Percentiles rank a stretch among this genome's conserved stretches.
Conservation (phyloP, 2,113 vertebrate species). For the Shinisaurus crocodilurus region DNA sequence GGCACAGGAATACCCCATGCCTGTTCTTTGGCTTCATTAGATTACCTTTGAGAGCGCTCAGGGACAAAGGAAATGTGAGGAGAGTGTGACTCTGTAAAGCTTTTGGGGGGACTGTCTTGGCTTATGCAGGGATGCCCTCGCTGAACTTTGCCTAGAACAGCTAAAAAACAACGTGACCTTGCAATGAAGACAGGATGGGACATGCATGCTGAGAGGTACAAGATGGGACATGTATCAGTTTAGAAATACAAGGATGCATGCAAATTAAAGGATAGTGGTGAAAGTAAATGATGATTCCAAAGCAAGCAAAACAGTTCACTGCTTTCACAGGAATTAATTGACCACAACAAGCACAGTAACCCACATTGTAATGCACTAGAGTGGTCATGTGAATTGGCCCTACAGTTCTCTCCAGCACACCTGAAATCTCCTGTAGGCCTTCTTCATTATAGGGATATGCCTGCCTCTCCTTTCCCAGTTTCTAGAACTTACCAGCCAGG, state of each 20-base stretch:
- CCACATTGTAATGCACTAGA: neutral
- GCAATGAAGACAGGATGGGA: neutral
- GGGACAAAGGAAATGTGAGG: neutral
- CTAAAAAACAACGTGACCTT: neutral
- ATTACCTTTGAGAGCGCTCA: neutral
- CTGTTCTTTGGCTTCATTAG: neutral
- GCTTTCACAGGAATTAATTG: neutral
- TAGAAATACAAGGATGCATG: neutral
- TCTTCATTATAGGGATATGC: neutral
- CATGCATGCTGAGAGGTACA: neutral
- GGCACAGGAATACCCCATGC: no score
- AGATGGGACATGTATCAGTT: no score
- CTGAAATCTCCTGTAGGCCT: neutral
- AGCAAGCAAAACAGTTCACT: neutral
- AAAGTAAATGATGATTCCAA: neutral
- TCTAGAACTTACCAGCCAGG: neutral
- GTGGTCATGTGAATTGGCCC: neutral
- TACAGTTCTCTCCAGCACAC: neutral
- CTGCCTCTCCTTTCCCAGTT: neutral
- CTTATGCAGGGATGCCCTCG: neutral
- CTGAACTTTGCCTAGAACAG: neutral
- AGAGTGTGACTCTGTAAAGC: neutral
- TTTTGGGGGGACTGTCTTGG: neutral
- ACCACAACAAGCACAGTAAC: neutral
- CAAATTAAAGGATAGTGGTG: neutral